Evolutionary conservation across 2,113 vertebrate species (phyloP).

Genomic region (Clarias macrocephalus): DNA sequence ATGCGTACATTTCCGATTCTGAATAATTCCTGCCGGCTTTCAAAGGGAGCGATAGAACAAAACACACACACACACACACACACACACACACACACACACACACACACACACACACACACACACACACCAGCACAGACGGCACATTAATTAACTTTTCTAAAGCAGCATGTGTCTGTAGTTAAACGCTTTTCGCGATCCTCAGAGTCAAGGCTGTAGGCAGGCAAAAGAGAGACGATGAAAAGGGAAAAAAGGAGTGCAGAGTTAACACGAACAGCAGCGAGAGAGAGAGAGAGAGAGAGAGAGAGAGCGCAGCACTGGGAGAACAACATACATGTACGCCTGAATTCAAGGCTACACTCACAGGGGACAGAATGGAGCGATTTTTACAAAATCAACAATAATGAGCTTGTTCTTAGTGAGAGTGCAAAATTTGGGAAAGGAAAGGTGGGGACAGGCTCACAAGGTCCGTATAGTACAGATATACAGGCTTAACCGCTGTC

Average conservation of each 20-base stretch:
- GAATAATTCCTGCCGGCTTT: slow-evolving; percentile 13
- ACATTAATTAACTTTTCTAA: slow-evolving; percentile 53
- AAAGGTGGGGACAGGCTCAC: slow-evolving; percentile 15
- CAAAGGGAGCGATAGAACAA: neutral
- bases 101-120: slow-evolving; percentile 54
- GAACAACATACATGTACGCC: neutral
- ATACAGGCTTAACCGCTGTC: slow-evolving; percentile 8
- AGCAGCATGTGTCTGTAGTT: slow-evolving; percentile 53
- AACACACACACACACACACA: slow-evolving; percentile 54
- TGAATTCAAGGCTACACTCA: slow-evolving; percentile 6
- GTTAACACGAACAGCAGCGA: slow-evolving; percentile 32
- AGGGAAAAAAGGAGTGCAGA: neutral
- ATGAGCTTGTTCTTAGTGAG: slow-evolving; percentile 16
- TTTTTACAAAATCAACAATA: slow-evolving; percentile 9
- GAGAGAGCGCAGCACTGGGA: neutral
- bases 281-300: slow-evolving; percentile 13
- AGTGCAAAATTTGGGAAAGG: neutral
- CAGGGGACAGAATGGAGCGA: neutral
- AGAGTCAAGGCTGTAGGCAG: slow-evolving; percentile 52
- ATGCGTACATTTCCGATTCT: neutral
- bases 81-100: slow-evolving; percentile 53
- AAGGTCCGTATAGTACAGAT: slow-evolving; percentile 5
- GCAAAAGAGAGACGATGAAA: slow-evolving; percentile 29
- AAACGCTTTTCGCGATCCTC: slow-evolving; percentile 50
- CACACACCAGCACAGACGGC: slow-evolving; percentile 25